Conservation (phyloP, 1,140 invertebrate species). For the Drosophila truncata region DNA sequence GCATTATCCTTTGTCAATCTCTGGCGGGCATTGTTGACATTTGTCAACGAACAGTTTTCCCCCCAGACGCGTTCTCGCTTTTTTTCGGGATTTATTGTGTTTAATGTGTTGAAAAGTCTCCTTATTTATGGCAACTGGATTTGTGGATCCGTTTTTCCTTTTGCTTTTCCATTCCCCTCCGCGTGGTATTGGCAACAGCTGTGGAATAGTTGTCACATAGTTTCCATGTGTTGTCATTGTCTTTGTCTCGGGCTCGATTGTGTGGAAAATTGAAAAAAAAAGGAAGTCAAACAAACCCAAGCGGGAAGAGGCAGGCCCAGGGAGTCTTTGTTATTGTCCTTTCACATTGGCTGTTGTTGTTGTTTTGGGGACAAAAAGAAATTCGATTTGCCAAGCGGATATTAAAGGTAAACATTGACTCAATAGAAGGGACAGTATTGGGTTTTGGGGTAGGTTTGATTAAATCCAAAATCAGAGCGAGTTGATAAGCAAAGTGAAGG, state of each 20-base stretch:
- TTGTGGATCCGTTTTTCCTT: conserved; percentile 16
- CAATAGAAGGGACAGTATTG: background rate
- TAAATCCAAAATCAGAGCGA: conserved; percentile 11
- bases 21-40: conserved; percentile 63
- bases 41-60: conserved; percentile 61
- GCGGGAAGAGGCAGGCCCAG: conserved; percentile 16
- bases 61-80: conserved; percentile 50
- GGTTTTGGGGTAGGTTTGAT: conserved; percentile 15
- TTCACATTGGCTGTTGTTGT: conserved; percentile 29
- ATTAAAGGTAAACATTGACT: conserved; percentile 59
- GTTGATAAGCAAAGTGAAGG: conserved; percentile 1
- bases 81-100: conserved; percentile 76
- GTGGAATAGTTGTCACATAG: conserved; percentile 67
- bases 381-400: conserved; percentile 52
- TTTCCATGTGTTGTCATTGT: conserved; percentile 67
- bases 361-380: conserved; percentile 27
- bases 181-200: conserved; percentile 30
- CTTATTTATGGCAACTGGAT: conserved; percentile 74
- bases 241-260: conserved; percentile 67
- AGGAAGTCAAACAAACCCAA: conserved; percentile 30
- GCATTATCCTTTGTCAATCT: conserved; percentile 35
- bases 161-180: background rate
- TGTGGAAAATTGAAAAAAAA: conserved; percentile 76
- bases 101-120: conserved; percentile 80
- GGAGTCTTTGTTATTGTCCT: conserved; percentile 11